Evolutionary conservation across 1,140 invertebrate genomes (phyloP).

Genomic region (Samia ricini): DNA sequence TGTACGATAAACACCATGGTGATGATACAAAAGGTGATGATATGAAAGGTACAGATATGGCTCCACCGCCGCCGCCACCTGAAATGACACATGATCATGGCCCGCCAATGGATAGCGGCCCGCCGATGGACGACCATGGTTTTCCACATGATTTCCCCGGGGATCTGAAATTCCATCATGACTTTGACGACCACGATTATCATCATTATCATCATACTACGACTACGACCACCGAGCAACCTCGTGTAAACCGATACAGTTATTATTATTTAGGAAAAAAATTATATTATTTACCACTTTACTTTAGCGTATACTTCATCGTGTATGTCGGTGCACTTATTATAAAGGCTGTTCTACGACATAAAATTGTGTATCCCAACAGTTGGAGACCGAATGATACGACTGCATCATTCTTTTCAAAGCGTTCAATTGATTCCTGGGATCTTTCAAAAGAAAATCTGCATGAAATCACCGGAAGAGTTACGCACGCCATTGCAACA

Average conservation of each 20-base stretch:
- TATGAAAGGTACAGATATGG: slow-evolving; percentile 44
- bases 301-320: slow-evolving; percentile 91
- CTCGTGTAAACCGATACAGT: slow-evolving; percentile 86
- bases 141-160: slow-evolving; percentile 70
- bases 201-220: slow-evolving; percentile 63
- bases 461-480: slow-evolving; percentile 58
- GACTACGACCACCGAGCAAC: slow-evolving; percentile 79
- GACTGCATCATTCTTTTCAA: slow-evolving; percentile 61
- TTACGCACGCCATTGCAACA: slow-evolving; percentile 56
- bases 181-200: slow-evolving; percentile 68
- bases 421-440: slow-evolving; percentile 58
- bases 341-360: slow-evolving; percentile 86
- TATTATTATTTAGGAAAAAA: slow-evolving; percentile 90
- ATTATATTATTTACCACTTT: slow-evolving; percentile 89
- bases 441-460: slow-evolving; percentile 56
- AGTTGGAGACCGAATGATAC: slow-evolving; percentile 62
- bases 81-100: slow-evolving; percentile 38
- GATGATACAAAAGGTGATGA: slow-evolving; percentile 38
- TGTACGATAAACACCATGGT: slow-evolving; percentile 50
- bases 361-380: slow-evolving; percentile 81
- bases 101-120: slow-evolving; percentile 23
- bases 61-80: slow-evolving; percentile 38
- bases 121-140: slow-evolving; percentile 51
- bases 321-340: slow-evolving; percentile 88
- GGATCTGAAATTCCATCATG: slow-evolving; percentile 72